Percentiles rank a stretch among this genome's conserved stretches.
phyloP scores from a whole-genome alignment of 2,888 invertebrate species.

The Ectemnius continuus region DNA sequence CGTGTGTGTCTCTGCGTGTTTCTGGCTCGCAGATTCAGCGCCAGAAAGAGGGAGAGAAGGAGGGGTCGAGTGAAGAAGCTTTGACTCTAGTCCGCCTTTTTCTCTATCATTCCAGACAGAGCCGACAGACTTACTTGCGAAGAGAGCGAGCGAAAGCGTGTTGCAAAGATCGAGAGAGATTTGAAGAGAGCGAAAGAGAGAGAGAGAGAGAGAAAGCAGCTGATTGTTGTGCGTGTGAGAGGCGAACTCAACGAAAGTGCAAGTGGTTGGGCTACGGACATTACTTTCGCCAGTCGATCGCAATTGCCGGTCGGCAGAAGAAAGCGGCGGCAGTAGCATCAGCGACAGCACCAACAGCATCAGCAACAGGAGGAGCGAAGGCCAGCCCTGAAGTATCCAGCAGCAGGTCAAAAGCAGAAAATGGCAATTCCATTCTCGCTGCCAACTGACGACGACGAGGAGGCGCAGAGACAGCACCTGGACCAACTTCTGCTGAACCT shows the following conservation, averaged over 20 bases:
- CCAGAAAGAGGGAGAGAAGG: not conserved
- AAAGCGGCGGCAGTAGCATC: not conserved
- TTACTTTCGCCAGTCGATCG: slow-evolving; percentile 10
- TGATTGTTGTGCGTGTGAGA: slow-evolving; percentile 4
- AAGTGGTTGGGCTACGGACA: slow-evolving; percentile 2
- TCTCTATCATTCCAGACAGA: slow-evolving; percentile 3
- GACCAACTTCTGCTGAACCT: slow-evolving; percentile 75
- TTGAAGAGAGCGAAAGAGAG: not conserved
- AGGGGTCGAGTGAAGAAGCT: not conserved
- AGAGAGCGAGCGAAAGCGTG: not conserved
- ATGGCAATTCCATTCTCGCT: slow-evolving; percentile 75
- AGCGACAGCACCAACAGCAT: not conserved
- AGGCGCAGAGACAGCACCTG: slow-evolving; percentile 70
- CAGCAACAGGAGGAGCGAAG: not conserved
- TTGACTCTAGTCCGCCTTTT: slow-evolving; percentile 4
- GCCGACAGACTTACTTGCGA: not conserved
- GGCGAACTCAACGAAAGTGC: slow-evolving; percentile 4
- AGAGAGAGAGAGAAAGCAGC: not conserved
- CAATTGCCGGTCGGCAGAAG: slow-evolving; percentile 1
- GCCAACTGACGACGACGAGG: slow-evolving; percentile 73
- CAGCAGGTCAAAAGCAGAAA: too few relatives aligned
- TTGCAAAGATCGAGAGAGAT: not conserved
- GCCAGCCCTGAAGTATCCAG: not conserved
- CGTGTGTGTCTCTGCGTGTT: not conserved
- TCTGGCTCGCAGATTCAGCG: too few relatives aligned